Base-by-base conservation (phyloP, 1,140 invertebrate genomes). In the Hyles euphorbiae region DNA sequence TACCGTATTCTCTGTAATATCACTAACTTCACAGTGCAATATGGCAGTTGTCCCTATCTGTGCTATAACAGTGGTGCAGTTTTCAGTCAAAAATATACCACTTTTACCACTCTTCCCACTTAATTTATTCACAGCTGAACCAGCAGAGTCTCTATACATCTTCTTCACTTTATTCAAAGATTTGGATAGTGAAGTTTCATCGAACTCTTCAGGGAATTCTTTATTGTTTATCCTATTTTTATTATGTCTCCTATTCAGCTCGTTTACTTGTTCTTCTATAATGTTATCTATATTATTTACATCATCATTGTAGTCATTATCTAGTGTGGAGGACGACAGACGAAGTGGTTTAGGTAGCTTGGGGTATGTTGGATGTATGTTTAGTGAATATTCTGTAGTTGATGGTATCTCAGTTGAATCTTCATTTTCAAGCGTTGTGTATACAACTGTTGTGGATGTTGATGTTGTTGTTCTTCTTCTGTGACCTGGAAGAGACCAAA, bases 1-100 rank as follows among this genome's bases (percentile, higher is more conserved):
- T 79, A 92, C 92, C 81, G 91, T 91, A 65, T 91, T 91, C 69
- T 92, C 91, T 3, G 91, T 91, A 32, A 92, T 90, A 73, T 92
- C 91, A 61, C 89, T 90, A 64, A 92, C 91, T 88, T 91, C 90
- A 75, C 92, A 92, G 65, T 92, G 91, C 40, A 92, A 75, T 61
- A 91, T 86, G 49, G 91, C 91, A 46, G 91, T 92, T 6, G 91
- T 92, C 44, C 91, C 90, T 63, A 91, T 91, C 74, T 92, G 92
- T 44, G 91, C 91, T 73, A 91, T 86, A 65, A 92, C 89, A 61
- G 90, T 89, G 40, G 91, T 92, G 78, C 91, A 91, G 74, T 92
- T 92, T 48, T 90, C 88, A 65, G 91, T 92, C 60, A 91, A 87
- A 83, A 92, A 92, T 74, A 91, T 90, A 70, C 87, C 83, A 63